phyloP scores from a whole-genome alignment of 2,113 vertebrate genomes.

The Bufo gargarizans region DNA sequence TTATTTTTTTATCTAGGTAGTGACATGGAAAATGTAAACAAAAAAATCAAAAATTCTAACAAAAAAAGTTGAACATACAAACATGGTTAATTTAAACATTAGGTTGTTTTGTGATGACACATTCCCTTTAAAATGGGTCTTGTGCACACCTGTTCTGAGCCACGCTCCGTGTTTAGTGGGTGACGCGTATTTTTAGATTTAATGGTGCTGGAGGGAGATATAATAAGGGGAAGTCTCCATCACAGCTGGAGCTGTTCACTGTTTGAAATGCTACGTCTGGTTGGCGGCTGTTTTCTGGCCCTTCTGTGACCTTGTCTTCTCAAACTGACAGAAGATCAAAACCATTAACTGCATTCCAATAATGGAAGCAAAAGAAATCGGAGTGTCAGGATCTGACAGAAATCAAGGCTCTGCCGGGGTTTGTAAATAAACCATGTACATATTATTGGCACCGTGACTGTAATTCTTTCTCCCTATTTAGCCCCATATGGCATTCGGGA shows the following conservation, averaged over 20 bases:
- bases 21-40: too few species aligned
- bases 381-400: not conserved
- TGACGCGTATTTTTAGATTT: conserved; percentile 2
- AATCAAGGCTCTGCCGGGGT: not conserved
- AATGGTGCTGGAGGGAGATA: conserved; percentile 19
- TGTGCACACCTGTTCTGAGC: not conserved
- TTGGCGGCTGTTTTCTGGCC: conserved; percentile 12
- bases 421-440: not conserved
- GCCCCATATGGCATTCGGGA: conserved; percentile 97
- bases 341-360: not conserved
- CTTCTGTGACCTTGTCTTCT: conserved; percentile 11
- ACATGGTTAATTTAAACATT: too few species aligned
- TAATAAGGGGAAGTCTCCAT: conserved; percentile 16
- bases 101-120: too few species aligned
- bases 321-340: conserved; percentile 13
- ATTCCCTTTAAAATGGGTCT: not conserved
- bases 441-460: not conserved
- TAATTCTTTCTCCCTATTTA: conserved; percentile 60
- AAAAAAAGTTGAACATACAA: too few species aligned
- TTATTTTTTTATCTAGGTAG: too few species aligned
- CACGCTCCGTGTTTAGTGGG: not conserved
- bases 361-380: not conserved
- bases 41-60: too few species aligned
- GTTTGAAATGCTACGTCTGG: not conserved
- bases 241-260: conserved; percentile 15